Evolutionary conservation across 30 jellyfish, hydroid and myxozoan genomes (phyloP), one percentile per base, ranked within the genome.

Genomic region (Pseudorhiza aurosa): DNA sequence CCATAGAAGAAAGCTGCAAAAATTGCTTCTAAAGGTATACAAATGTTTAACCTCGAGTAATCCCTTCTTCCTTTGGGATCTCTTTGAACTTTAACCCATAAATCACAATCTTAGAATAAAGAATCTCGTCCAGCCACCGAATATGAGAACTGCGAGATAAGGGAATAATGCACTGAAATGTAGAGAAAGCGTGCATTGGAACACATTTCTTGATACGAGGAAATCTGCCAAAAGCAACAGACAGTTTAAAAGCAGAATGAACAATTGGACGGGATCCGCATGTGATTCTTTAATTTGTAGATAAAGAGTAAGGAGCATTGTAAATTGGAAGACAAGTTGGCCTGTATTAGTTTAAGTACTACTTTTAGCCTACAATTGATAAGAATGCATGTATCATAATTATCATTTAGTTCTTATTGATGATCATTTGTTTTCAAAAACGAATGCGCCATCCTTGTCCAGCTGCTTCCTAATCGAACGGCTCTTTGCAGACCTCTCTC

Each of bases 51-150:
- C 60, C 60, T 12, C 18, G 19, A 12, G 19, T 14, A 46, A 5
- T 46, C 60, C 7, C 60, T 46, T 12, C 60, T 46, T 46, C 19
- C 60, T 46, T 3, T 46, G 60, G 60, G 19, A 46, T 12, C 7
- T 46, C 60, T 46, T 2, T 14, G 60, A 46, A 46, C 7, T 3
- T 46, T 11, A 12, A 14, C 60, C 60, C 7, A 46, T 46, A 46
- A 46, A 6, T 12, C 19, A 46, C 60, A 5, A 46, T 46, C 71
- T 57, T 57, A 57, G 71, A 57, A 29, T 57, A 57, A 57, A 57
- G 18, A 39, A 57, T 57, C 40, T 57, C 71, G 71, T 57, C 71
- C 37, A 57, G 40, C 39, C 25, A 57, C 40, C 71, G 19, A 57
- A 22, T 0, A 12, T 39, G 44, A 57, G 40, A 57, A 22, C 44